These are phyloP conservation scores for Silurus aristotelis DNA, from an alignment of 2,797 vertebrate species.

Conservation along the genomic window DNA sequence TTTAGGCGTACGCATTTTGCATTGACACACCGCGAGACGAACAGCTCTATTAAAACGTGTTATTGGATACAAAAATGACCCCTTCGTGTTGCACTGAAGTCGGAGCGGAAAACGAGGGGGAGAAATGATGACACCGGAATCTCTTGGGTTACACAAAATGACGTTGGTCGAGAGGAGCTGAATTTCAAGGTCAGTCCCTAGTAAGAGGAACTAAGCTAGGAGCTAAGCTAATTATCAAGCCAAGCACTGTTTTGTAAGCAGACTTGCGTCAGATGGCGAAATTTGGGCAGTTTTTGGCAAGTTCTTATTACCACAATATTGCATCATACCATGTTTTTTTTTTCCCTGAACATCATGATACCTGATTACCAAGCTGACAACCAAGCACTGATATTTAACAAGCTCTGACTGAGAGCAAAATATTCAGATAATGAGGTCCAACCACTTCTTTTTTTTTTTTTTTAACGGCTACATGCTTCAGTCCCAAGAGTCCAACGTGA, in stretches of 20 bases:
- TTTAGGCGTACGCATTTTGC: not conserved
- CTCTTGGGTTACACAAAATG: not conserved
- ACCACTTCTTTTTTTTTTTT: not conserved
- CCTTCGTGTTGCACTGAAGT: not conserved
- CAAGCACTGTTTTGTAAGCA: not conserved
- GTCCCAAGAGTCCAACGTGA: constrained; percentile 41
- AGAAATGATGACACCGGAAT: not conserved
- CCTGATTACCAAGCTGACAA: constrained; percentile 18
- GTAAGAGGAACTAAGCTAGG: not conserved
- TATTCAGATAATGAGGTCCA: constrained; percentile 42
- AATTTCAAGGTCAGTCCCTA: constrained; percentile 1
- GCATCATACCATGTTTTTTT: constrained; percentile 30
- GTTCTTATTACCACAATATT: constrained; percentile 33
- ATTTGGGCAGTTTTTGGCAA: not conserved
- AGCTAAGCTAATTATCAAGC: constrained; percentile 9
- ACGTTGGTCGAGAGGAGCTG: not conserved
- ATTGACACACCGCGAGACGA: constrained; percentile 16
- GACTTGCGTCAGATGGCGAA: constrained; percentile 31
- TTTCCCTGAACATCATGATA: not conserved
- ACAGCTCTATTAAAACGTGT: constrained; percentile 26
- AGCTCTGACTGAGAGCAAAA: constrained; percentile 21
- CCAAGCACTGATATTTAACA: constrained; percentile 13
- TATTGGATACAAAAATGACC: constrained; percentile 31
- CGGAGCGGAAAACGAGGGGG: not conserved
- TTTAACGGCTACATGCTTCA: constrained; percentile 4